Base-by-base conservation (phyloP, 2,113 vertebrate genomes). In the Uropsilus gracilis region DNA sequence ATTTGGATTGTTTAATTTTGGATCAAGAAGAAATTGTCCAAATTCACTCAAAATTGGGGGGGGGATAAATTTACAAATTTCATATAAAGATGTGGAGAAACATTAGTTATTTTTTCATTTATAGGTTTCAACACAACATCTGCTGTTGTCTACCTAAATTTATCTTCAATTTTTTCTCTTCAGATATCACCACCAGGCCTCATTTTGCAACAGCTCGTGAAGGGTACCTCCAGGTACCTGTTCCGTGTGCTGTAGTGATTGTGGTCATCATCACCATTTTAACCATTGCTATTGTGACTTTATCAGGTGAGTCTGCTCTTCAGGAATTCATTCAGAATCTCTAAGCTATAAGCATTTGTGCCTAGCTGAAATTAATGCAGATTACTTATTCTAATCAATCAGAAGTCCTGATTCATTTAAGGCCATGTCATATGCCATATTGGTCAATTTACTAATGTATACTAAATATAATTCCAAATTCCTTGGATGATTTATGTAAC, bases 211-310 rank as follows among this genome's bases (percentile, higher is more conserved):
- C 59, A 3, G 7, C 73, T 34, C 87, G 8, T 5, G 96, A 97
- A 61, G 96, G 97, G 0, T 93, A 59, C 20, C 85, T 97, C 13
- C 95, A 50, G 26, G 93, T 97, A 13, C 94, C 97, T 22, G 24
- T 97, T 14, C 97, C 95, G 0, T 97, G 91, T 69, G 97, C 96
- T 46, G 96, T 97, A 0, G 0, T 90, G 32, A 39, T 8, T 0
- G 95, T 97, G 55, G 84, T 84, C 87, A 3, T 97, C 85, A 93
- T 93, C 53, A 95, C 85, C 12, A 2, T 30, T 48, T 89, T 97
- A 55, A 8, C 82, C 18, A 97, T 97, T 8, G 8, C 94, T 32
- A 66, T 97, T 2, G 0, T 97, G 11, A 71, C 96, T 16, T 26
- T 97, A 8, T 63, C 22, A 77, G 96, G 97, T 97, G 24, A 12